Evolutionary conservation across 2,888 invertebrate genomes (phyloP), one percentile per base, ranked within the genome.

Genomic region (Cephus pulcher): DNA sequence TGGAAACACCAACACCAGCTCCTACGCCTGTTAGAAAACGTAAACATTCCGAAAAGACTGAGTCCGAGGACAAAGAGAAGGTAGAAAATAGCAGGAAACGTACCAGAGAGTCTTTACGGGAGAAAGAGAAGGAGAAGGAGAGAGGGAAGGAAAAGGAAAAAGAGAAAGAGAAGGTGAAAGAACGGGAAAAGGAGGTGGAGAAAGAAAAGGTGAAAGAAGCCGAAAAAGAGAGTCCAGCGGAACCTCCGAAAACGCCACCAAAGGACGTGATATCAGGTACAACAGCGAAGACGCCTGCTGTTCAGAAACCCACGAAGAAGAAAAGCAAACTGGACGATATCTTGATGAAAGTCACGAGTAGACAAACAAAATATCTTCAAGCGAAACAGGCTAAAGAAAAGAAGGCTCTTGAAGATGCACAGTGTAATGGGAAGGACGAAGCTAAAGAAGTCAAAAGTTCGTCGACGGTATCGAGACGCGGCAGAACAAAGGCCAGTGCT

Each of bases 41-140:
- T 76, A 91, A 91, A 90, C 91, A 90, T 90, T 91, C 91, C 88
- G 91, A 91, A 84, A 91, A 88, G 87, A 87, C 87, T 86, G 89
- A 88, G 80, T 40, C 78, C 37, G 90, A 90, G 34, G 89, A 90
- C 34, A 87, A 87, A 40, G 87, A 88, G 34, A 83, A 82, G 73
- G 33, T 79, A 3, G 85, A 84, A n/a, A 81, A 78, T 73, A 84
- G 80, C 76, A 86, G 88, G 76, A 88, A 87, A 78, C 86, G 86
- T 77, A 88, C 89, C 77, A 83, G 89, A 12, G 90, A 89, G 78
- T 87, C 88, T 32, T 78, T 86, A 76, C 82, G 85, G 37, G 90
- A 86, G 88, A 76, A 88, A 87, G 77, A 86, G 86, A 83, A 89
- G 12, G 90, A 89, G 78, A 87, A 87, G 33, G 77, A 85, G 77